Evolutionary conservation across 2,888 invertebrate genomes (phyloP).

Genomic region (Lobophora halterata): DNA sequence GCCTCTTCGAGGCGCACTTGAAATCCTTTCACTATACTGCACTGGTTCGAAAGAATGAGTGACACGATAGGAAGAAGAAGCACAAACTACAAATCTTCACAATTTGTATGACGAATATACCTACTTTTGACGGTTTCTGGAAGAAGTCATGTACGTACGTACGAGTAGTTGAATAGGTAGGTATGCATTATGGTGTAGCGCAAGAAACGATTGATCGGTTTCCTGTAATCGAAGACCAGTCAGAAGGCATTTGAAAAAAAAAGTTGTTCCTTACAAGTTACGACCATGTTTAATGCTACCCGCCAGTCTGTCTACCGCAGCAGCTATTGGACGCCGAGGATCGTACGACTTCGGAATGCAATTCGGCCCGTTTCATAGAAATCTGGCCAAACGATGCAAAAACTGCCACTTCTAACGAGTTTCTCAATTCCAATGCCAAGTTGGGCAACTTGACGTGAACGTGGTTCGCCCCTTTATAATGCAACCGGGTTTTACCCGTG

Average conservation of each 20-base stretch:
- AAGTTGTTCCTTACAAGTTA: background rate
- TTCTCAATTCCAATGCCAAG: conserved; percentile 67
- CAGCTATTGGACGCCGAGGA: conserved; percentile 42
- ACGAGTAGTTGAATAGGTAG: too few relatives aligned
- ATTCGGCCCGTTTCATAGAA: conserved; percentile 55
- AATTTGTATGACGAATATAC: too few relatives aligned
- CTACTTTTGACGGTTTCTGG: too few relatives aligned
- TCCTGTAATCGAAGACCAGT: background rate
- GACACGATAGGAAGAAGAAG: too few relatives aligned
- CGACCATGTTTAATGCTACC: background rate
- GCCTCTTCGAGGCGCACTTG: too few relatives aligned
- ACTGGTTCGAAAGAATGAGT: too few relatives aligned
- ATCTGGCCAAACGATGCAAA: conserved; percentile 56
- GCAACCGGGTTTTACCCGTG: conserved; percentile 14
- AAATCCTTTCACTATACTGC: too few relatives aligned
- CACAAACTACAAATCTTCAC: too few relatives aligned
- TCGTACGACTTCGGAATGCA: conserved; percentile 41
- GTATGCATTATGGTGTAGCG: conserved; percentile 1
- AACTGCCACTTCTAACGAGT: conserved; percentile 64
- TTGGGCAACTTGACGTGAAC: conserved; percentile 51
- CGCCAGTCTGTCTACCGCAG: conserved; percentile 50
- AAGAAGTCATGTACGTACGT: too few relatives aligned
- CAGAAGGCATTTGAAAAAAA: background rate
- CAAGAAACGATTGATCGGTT: too few relatives aligned
- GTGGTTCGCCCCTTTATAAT: conserved; percentile 39